Percentiles rank a stretch among this genome's conserved stretches.
These are phyloP conservation scores for Ochropacha duplaris DNA, from an alignment of 2,888 invertebrate genomes.

Conservation along the genomic window DNA sequence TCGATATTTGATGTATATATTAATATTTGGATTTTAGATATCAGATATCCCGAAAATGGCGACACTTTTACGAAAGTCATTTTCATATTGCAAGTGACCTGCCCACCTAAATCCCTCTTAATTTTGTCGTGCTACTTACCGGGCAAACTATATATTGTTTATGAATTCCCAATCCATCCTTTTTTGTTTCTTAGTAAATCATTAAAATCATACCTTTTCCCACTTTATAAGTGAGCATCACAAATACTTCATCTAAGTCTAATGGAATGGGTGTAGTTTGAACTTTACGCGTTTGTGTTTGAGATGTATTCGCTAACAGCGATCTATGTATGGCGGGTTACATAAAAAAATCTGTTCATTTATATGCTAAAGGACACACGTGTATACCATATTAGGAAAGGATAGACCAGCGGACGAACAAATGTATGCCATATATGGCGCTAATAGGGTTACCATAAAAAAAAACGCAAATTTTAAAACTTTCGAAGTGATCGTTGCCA, in stretches of 20 bases:
- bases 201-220: not conserved
- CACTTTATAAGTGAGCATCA: not conserved
- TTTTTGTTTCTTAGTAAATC: not conserved
- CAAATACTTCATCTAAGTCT: not conserved
- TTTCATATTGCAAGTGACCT: too few species aligned
- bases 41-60: too few species aligned
- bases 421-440: slow-evolving; percentile 10
- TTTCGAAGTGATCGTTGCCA: not conserved
- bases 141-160: too few species aligned
- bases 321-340: not conserved
- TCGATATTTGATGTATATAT: too few species aligned
- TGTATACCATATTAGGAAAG: slow-evolving; percentile 51
- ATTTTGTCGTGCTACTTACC: too few species aligned
- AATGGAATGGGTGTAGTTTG: not conserved
- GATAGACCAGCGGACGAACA: slow-evolving; percentile 26
- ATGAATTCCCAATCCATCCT: too few species aligned
- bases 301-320: not conserved
- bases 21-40: too few species aligned
- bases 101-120: too few species aligned
- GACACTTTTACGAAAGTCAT: too few species aligned
- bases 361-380: slow-evolving; percentile 42
- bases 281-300: not conserved
- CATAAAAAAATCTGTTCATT: slow-evolving; percentile 24
- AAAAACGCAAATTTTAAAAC: not conserved
- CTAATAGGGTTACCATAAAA: slow-evolving; percentile 1